Base-by-base conservation (phyloP, 2,888 invertebrate genomes). In the Agonopterix arenella region DNA sequence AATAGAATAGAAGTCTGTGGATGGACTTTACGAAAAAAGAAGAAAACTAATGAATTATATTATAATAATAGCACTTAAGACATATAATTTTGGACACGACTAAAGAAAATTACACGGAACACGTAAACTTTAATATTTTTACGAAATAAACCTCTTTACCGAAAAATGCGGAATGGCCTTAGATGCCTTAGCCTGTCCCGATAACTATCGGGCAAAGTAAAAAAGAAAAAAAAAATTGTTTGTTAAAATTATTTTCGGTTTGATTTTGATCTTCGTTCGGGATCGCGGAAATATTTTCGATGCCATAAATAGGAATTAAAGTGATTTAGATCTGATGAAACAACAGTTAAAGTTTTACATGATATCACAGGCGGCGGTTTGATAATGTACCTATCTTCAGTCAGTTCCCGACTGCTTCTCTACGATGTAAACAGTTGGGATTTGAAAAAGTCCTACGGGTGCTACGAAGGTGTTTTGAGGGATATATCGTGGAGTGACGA, bases 381-480 rank as follows among this genome's bases (percentile, higher is more conserved):
- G 40, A 80, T 62, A 64, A 91, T 91, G 91, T 90, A 88, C 73
- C 80, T 92, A 56, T 90, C 91, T 28, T 90, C 91, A 40, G 81
- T 90, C 55, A 90, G 91, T 62, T 90, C 89, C 44, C 88, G 89
- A 44, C 75, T 92, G 54, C 80, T 91, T 66, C 76, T 92, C 28
- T 90, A 91, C 62, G 90, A 90, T 55, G 84, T 80, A 53, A 89
- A 84, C 62, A 83, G 75, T 69, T 91, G 91, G 79, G 85, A 90
- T 62, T 74, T 90, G 50, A 80, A 88, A 64, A 88, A 90, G 62
- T 80, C 81, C 49, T 90, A 91, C 61, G 84, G 80, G 46, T 82
- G 80, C 61, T 83, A 84, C 52, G 85, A 89, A 60, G 81, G 81
- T 47, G 60, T 84, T 52, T 57, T 89, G 50, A 71, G 84, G 52